Evolutionary conservation across 37 sponge, comb jelly and placozoan species (phyloP).

Genomic region (Diacarnus erythraeanus): DNA sequence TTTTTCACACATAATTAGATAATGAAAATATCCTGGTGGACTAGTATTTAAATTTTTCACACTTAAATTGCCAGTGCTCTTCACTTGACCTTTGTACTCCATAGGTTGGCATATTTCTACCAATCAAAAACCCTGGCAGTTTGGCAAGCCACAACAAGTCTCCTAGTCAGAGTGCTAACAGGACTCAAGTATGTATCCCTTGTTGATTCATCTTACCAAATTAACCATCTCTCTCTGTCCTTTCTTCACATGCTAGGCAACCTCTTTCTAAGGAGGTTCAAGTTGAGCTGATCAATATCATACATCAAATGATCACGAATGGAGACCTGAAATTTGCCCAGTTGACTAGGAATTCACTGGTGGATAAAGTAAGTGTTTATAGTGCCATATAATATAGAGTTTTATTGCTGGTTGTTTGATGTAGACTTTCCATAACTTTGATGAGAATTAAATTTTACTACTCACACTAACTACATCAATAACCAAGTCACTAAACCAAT

Average conservation of each 20-base stretch:
- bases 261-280: constrained; percentile 45
- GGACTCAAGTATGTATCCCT: constrained; percentile 57
- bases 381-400: neutral
- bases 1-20: no score
- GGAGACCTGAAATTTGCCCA: constrained; percentile 81
- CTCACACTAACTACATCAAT: no score
- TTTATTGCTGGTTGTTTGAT: no score
- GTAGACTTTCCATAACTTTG: no score
- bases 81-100: neutral
- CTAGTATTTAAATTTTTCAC: no score
- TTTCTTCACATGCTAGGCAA: constrained; percentile 18
- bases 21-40: no score
- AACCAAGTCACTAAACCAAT: no score
- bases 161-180: constrained; percentile 64
- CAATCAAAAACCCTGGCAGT: constrained; percentile 28
- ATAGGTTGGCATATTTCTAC: constrained; percentile 64
- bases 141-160: constrained; percentile 72
- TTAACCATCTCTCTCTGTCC: neutral
- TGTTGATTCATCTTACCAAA: no score
- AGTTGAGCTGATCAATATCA: constrained; percentile 47
- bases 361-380: constrained; percentile 54
- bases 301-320: constrained; percentile 61
- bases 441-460: no score
- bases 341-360: constrained; percentile 57
- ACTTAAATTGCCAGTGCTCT: no score